A percentile compares a stretch with the other conserved stretches of the same genome.
Evolutionary conservation across 2,888 invertebrate species (phyloP).

Genomic region (Stictocephala bisonia): DNA sequence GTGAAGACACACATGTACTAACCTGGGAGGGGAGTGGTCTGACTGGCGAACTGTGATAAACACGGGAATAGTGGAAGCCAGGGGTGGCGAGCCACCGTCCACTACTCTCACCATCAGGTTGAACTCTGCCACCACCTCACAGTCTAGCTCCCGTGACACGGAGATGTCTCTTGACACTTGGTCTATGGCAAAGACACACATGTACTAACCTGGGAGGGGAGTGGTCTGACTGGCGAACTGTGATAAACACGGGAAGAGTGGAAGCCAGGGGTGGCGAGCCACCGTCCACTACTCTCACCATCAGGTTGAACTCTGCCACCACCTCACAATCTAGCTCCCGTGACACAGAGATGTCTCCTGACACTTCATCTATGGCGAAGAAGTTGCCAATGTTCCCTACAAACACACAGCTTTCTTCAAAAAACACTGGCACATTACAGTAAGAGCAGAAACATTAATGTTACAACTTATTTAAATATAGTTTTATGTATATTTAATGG

Average conservation of each 20-base stretch:
- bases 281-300: conserved; percentile 83
- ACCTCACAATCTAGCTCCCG: conserved; percentile 76
- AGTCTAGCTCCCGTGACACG: conserved; percentile 77
- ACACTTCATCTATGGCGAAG: conserved; percentile 82
- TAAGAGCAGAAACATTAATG: no score
- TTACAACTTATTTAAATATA: no score
- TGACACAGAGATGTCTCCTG: conserved; percentile 80
- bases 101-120: conserved; percentile 85
- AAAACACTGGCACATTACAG: no score
- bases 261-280: conserved; percentile 80
- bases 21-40: conserved; percentile 84
- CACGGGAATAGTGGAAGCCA: conserved; percentile 82
- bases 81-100: conserved; percentile 80
- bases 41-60: conserved; percentile 90
- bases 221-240: conserved; percentile 88
- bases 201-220: conserved; percentile 85
- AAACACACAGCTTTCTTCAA: no score
- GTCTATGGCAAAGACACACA: no score
- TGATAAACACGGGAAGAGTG: conserved; percentile 86
- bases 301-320: conserved; percentile 84
- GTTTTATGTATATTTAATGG: no score
- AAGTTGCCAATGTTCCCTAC: conserved; percentile 86
- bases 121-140: conserved; percentile 80
- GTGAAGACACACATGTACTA: no score
- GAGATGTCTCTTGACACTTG: conserved; percentile 79